Evolutionary conservation across 2,888 invertebrate genomes (phyloP).

Genomic region (Rhagonycha lutea): DNA sequence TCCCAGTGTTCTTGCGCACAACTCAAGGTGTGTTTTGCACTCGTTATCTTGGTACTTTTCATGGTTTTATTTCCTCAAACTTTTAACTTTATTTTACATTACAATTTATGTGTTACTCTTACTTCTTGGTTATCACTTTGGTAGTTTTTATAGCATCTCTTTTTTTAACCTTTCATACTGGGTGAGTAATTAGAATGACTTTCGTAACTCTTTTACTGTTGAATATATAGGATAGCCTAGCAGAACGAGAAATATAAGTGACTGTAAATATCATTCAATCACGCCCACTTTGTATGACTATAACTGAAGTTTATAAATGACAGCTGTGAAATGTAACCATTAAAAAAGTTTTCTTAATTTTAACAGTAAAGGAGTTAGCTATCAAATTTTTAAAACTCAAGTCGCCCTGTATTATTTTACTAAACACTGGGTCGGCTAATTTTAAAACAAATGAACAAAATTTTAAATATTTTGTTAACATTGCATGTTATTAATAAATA

Average conservation of each 20-base stretch:
- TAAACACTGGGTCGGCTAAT: conserved; percentile 20
- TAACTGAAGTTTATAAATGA: no score
- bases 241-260: no score
- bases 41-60: conserved; percentile 3
- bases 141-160: not conserved
- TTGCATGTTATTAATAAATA: conserved; percentile 17
- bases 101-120: not conserved
- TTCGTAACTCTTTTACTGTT: not conserved
- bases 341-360: not conserved
- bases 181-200: not conserved
- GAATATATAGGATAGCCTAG: not conserved
- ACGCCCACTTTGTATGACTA: no score
- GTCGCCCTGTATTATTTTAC: not conserved
- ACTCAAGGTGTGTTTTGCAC: conserved; percentile 54
- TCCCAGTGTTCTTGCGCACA: conserved; percentile 55
- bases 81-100: conserved; percentile 6
- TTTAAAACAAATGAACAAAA: not conserved
- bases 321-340: no score
- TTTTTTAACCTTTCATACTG: not conserved
- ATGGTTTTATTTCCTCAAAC: conserved; percentile 13
- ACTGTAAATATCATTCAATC: no score
- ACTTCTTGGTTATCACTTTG: not conserved
- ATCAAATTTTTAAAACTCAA: not conserved
- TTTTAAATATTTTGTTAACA: not conserved
- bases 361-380: not conserved